These are phyloP conservation scores for Apamea sordens DNA, from an alignment of 2,888 invertebrate species.

Conservation along the genomic window DNA sequence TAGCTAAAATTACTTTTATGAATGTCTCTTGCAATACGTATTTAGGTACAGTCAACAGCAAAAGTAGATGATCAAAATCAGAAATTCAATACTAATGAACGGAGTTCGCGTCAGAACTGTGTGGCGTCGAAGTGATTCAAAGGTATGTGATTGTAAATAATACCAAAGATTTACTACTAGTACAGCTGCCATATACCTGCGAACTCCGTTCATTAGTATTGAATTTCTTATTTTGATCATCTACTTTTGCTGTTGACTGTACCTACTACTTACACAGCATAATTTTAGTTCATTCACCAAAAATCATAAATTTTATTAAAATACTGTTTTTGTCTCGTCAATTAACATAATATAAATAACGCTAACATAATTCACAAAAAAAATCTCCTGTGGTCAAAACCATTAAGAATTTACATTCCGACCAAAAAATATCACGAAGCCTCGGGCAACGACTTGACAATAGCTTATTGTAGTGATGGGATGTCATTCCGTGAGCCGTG, in stretches of 20 bases:
- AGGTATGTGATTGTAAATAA: too few relatives aligned
- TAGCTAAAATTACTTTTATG: neutral
- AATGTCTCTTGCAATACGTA: neutral
- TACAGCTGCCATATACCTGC: too few relatives aligned
- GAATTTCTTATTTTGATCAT: too few relatives aligned
- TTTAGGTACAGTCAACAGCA: neutral
- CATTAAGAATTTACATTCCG: neutral
- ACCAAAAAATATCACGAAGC: neutral
- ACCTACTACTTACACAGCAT: too few relatives aligned
- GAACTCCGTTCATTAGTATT: too few relatives aligned
- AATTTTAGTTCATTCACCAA: neutral
- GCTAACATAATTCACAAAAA: neutral
- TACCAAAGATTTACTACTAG: too few relatives aligned
- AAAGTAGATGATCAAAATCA: too few relatives aligned
- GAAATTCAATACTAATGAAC: too few relatives aligned
- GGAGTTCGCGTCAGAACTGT: too few relatives aligned
- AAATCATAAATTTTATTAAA: neutral
- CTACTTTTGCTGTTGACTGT: too few relatives aligned
- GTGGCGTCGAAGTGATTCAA: too few relatives aligned
- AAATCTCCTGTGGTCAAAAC: neutral
- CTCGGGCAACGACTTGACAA: conserved; percentile 15
- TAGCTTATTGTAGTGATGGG: conserved; percentile 49
- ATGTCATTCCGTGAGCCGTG: conserved; percentile 64
- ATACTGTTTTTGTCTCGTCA: neutral
- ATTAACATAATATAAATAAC: too few relatives aligned